A percentile compares a stretch with the other conserved stretches of the same genome.
phyloP scores from a whole-genome alignment of 2,888 invertebrate genomes.

The Scrobipalpa costella region DNA sequence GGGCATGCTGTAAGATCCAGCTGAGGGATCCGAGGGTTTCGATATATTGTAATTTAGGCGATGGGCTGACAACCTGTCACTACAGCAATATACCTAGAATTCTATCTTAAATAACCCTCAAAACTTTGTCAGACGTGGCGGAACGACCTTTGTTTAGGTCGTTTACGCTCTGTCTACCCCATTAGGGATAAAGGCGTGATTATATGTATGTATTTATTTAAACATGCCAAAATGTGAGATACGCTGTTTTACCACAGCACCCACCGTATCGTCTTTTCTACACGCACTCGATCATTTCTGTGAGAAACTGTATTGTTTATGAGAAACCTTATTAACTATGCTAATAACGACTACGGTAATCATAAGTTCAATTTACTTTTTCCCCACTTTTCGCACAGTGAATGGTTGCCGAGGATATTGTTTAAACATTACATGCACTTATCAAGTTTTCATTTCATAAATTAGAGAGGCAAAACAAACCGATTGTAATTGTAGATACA shows the following conservation, averaged over 20 bases:
- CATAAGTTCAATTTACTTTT: conserved; percentile 66
- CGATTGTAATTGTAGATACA: neutral
- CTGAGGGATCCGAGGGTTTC: too few species aligned
- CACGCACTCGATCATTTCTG: conserved; percentile 55
- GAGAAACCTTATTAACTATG: conserved; percentile 69
- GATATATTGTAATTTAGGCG: too few species aligned
- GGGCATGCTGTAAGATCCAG: too few species aligned
- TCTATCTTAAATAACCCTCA: too few species aligned
- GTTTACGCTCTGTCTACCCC: too few species aligned
- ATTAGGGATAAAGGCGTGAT: too few species aligned
- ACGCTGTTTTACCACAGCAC: neutral
- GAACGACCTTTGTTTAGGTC: too few species aligned
- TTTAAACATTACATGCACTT: conserved; percentile 11
- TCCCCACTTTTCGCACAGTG: conserved; percentile 59
- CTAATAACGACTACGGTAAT: conserved; percentile 58
- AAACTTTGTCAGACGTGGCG: too few species aligned
- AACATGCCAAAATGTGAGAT: neutral
- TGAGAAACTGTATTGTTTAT: conserved; percentile 64
- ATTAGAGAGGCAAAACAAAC: neutral
- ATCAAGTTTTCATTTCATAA: conserved; percentile 14
- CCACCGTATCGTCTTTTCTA: conserved; percentile 50
- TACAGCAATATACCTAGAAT: too few species aligned
- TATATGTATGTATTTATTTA: too few species aligned
- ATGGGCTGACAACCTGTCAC: too few species aligned
- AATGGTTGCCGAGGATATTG: conserved; percentile 40